Evolutionary conservation across 2,797 vertebrate species (phyloP).

Genomic region (Morus bassanus): DNA sequence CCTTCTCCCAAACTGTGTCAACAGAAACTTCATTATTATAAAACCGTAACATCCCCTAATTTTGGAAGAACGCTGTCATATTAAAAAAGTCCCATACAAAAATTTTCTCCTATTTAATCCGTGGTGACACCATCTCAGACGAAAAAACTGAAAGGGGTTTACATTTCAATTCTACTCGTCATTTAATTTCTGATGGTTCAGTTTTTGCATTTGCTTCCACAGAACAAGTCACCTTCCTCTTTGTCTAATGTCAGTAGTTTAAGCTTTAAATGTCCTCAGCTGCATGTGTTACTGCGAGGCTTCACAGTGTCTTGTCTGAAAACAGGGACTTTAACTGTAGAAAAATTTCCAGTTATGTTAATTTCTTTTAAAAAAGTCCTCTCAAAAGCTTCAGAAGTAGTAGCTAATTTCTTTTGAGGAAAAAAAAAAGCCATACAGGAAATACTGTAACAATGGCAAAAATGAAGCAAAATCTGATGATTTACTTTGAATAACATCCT

Average conservation of each 20-base stretch:
- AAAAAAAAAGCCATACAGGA: neutral
- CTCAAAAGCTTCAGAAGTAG: neutral
- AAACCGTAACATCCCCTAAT: neutral
- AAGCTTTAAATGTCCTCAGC: neutral
- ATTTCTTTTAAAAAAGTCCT: neutral
- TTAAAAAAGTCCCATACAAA: neutral
- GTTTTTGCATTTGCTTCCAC: constrained; percentile 9
- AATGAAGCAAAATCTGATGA: constrained; percentile 20
- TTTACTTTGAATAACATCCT: constrained; percentile 30
- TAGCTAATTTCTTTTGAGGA: neutral
- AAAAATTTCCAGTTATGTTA: neutral
- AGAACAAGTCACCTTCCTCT: neutral
- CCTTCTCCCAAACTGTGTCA: neutral
- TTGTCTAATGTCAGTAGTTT: neutral
- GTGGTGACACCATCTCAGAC: neutral
- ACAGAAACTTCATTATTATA: neutral
- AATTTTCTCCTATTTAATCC: neutral
- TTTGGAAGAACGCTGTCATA: neutral
- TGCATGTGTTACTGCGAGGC: neutral
- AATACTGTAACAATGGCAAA: constrained; percentile 39
- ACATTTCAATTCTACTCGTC: neutral
- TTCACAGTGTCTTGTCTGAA: neutral
- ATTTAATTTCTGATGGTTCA: neutral
- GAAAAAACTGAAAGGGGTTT: neutral
- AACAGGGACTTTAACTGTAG: neutral